Conservation (phyloP, 2,888 invertebrate species). For the Arrhopalites spinosus region DNA sequence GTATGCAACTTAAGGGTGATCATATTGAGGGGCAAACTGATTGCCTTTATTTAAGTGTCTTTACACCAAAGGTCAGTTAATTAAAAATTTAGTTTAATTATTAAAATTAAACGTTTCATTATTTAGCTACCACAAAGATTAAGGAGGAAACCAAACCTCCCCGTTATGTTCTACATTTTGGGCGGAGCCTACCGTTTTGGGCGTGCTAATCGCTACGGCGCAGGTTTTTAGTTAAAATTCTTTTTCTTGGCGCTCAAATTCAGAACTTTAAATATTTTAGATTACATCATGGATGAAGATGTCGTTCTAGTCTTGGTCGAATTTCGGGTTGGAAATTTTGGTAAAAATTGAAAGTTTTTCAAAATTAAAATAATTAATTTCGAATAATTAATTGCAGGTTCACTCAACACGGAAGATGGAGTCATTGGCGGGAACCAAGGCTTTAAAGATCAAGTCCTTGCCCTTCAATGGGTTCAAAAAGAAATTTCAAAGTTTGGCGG, state of each 20-base stretch:
- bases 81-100: too few species aligned
- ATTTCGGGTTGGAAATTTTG: constrained; percentile 19
- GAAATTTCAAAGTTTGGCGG: constrained; percentile 34
- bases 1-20: too few species aligned
- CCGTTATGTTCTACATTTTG: constrained; percentile 24
- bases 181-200: constrained; percentile 25
- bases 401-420: constrained; percentile 24
- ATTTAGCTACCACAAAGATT: not conserved
- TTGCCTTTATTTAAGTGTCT: too few species aligned
- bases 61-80: too few species aligned
- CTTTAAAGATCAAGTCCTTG: constrained; percentile 30
- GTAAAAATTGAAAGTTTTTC: constrained; percentile 12
- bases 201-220: constrained; percentile 23
- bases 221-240: too few species aligned
- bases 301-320: constrained; percentile 21
- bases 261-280: too few species aligned
- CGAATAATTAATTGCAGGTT: constrained; percentile 7
- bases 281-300: constrained; percentile 29
- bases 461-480: constrained; percentile 29
- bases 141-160: constrained; percentile 9
- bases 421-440: constrained; percentile 30
- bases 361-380: not conserved
- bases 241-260: too few species aligned
- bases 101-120: too few species aligned
- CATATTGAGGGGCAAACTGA: too few species aligned